Evolutionary conservation across 1,140 invertebrate genomes (phyloP), one percentile per base, ranked within the genome.

Genomic region (Spodoptera frugiperda): DNA sequence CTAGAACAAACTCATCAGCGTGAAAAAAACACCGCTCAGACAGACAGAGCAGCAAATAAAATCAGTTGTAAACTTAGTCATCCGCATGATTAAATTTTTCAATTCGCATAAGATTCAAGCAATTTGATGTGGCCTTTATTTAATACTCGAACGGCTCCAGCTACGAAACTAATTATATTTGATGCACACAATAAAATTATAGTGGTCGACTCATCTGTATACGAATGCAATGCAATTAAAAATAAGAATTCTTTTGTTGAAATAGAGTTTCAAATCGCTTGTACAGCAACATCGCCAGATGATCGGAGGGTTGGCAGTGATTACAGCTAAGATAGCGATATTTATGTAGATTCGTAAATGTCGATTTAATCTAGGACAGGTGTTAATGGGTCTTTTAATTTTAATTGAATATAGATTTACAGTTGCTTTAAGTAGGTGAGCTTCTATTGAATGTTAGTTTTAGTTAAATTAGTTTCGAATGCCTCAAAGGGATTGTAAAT

Each of bases 351-450:
- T 67, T 48, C 15, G 63, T 67, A 67, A 67, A 44, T 67, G 19
- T 25, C 63, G 63, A 67, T 72, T 55, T 72, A 72, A 72, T 72
- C 68, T 55, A 30, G 33, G 33, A 57, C 53, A 72, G 12, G 68
- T 72, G 68, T 72, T 55, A 72, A 72, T 72, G 53, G 68, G 17
- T 46, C 33, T 72, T 72, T 72, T 48, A 39, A 57, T 57, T 57
- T 55, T 33, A 55, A 57, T 57, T 72, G 25, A 44, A 55, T 57
- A 55, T 68, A 49, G 63, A 67, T 67, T 67, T 67, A 49, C 44
- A n/a, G 3, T 49, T 3, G 44, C 44, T 48, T 48, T 49, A 67
- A 8, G 6, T 53, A 33, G 33, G 15, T 63, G 44, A 44, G 33
- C 33, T 63, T 44, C 30, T 5, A 63, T 63, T 44, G 44, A 39